phyloP scores from a whole-genome alignment of 1,140 invertebrate genomes.

The Oncopeltus fasciatus region DNA sequence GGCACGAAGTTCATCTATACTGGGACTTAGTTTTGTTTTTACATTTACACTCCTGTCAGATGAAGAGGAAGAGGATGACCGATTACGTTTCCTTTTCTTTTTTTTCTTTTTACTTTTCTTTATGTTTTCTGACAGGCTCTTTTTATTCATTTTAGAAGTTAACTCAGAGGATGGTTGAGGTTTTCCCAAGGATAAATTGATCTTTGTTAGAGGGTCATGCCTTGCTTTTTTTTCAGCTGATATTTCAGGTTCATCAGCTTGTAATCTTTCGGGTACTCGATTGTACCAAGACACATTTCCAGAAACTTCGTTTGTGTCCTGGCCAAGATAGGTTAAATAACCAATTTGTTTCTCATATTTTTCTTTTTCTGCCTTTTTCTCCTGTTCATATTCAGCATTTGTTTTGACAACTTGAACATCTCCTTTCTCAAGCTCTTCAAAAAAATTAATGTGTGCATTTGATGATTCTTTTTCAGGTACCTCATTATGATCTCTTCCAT shows the following conservation, averaged over 20 bases:
- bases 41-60: background rate
- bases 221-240: constrained; percentile 42
- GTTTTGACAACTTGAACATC: constrained; percentile 40
- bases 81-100: constrained; percentile 29
- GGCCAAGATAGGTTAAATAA: constrained; percentile 87
- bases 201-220: constrained; percentile 59
- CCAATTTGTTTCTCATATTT: constrained; percentile 97
- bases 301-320: constrained; percentile 75
- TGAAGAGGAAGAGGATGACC: constrained; percentile 2
- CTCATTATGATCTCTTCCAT: constrained; percentile 23
- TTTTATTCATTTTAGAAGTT: constrained; percentile 31
- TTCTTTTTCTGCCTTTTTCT: constrained; percentile 83
- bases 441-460: constrained; percentile 73
- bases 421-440: constrained; percentile 69
- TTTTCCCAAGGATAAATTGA: constrained; percentile 35
- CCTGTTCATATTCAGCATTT: constrained; percentile 81
- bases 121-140: constrained; percentile 30
- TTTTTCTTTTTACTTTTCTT: constrained; percentile 27
- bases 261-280: constrained; percentile 40
- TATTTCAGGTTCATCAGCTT: constrained; percentile 38
- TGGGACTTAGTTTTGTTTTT: constrained; percentile 29
- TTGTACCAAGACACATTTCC: constrained; percentile 73
- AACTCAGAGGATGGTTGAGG: constrained; percentile 27
- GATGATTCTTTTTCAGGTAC: constrained; percentile 11
- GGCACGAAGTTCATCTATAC: constrained; percentile 59